A percentile compares a stretch with the other conserved stretches of the same genome.
Conservation (phyloP, 2,797 vertebrate genomes). For the Phalloptychus januarius region DNA sequence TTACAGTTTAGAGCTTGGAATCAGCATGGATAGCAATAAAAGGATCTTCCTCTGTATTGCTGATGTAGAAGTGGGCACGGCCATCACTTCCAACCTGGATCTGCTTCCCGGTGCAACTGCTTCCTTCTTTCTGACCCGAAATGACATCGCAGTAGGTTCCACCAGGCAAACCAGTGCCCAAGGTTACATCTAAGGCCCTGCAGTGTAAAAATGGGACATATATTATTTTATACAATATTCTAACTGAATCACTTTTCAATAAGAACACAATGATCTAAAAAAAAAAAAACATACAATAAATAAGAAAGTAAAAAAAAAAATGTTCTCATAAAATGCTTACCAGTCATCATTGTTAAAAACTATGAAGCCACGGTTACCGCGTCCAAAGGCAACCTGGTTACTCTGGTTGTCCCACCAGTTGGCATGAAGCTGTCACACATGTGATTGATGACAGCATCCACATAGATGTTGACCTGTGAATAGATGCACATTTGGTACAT, state of each 20-base stretch:
- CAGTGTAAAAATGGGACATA: not conserved
- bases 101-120: constrained; percentile 84
- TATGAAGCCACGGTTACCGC: constrained; percentile 91
- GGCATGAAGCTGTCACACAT: constrained; percentile 82
- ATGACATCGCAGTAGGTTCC: constrained; percentile 94
- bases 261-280: not conserved
- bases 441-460: no score
- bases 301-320: not conserved
- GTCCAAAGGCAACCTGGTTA: constrained; percentile 94
- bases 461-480: no score
- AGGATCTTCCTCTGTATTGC: constrained; percentile 85
- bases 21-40: constrained; percentile 86
- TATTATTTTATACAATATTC: not conserved
- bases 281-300: not conserved
- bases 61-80: constrained; percentile 84
- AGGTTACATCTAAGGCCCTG: constrained; percentile 81
- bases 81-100: constrained; percentile 82
- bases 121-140: constrained; percentile 86
- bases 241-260: not conserved
- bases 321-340: constrained; percentile 71
- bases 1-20: constrained; percentile 80
- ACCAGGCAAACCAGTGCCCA: constrained; percentile 87
- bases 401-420: constrained; percentile 96
- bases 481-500: no score
- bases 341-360: constrained; percentile 94